Conservation (phyloP, 1,140 invertebrate species). For the Hylaeus anthracinus region DNA sequence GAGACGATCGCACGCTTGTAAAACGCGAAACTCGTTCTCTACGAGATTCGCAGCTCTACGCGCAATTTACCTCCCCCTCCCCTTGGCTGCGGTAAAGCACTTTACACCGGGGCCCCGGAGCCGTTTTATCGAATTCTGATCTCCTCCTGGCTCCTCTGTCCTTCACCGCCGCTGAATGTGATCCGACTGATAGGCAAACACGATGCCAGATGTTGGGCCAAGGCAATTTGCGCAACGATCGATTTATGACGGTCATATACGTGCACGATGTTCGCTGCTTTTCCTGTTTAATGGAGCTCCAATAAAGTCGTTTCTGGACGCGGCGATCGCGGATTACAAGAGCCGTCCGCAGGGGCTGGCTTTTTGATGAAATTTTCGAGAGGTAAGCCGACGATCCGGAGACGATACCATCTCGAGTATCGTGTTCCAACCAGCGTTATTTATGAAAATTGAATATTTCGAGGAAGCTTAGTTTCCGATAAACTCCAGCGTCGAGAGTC, state of each 20-base stretch:
- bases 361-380: slow-evolving; percentile 20
- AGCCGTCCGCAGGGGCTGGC: background rate
- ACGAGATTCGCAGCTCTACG: slow-evolving; percentile 18
- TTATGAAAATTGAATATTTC: slow-evolving; percentile 23
- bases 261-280: slow-evolving; percentile 21
- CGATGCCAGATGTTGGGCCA: slow-evolving; percentile 64
- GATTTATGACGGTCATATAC: slow-evolving; percentile 63
- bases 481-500: background rate
- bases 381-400: background rate
- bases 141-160: slow-evolving; percentile 51
- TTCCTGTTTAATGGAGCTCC: slow-evolving; percentile 62
- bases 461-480: background rate
- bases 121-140: slow-evolving; percentile 69
- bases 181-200: slow-evolving; percentile 71
- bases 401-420: background rate
- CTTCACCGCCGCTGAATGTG: slow-evolving; percentile 61
- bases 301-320: slow-evolving; percentile 59
- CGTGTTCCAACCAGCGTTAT: slow-evolving; percentile 2
- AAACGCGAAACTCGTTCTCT: slow-evolving; percentile 55
- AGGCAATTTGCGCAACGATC: slow-evolving; percentile 70
- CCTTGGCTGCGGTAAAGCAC: slow-evolving; percentile 33
- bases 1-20: slow-evolving; percentile 40
- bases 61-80: slow-evolving; percentile 34
- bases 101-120: slow-evolving; percentile 48
- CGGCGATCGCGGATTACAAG: slow-evolving; percentile 49